Evolutionary conservation across 2,888 invertebrate genomes (phyloP), one percentile per base, ranked within the genome.

Genomic region (Latrodectus elegans): DNA sequence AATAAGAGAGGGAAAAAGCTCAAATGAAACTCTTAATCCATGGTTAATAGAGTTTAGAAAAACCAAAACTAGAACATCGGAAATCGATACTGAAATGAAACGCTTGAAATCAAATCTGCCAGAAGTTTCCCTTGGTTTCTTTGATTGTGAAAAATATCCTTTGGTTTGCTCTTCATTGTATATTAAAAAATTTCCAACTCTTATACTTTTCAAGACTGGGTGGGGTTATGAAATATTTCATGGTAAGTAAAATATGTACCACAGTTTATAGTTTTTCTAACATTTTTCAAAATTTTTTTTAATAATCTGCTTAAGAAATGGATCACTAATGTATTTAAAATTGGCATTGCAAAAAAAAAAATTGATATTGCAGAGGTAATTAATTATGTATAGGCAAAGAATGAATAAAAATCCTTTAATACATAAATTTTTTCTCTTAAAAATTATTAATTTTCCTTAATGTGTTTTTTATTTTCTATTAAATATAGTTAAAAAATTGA

Each of bases 181-280:
- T 89, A 91, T 94, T 70, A 90, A 91, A 71, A 93, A 93, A 90
- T 92, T 91, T 90, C 96, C 96, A 0, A 93, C 94, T 17, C 96
- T 96, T 94, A 95, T 94, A 15, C 93, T 96, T 9, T 93, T 97
- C 90, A 96, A 96, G 91, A 92, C 93, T 1, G 95, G 95, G 38
- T 96, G 96, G 4, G 95, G 95, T 0, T 95, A 95, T 92, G 96
- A 97, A 91, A 93, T 95, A 15, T 94, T 95, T 91, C 95, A 95
- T 91, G 95, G 95, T 90, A 92, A 89, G 91, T 10, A 38, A 65
- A 68, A 68, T 8, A 17, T 17, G 6, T 67, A 11, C 9, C 68
- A n/a, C 11, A 17, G 17, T 60, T 38, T 38, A 38, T 38, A 38
- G 38, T 38, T 38, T 38, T 38, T 4, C 0, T 38, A 38, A 38